phyloP scores from a whole-genome alignment of 2,113 vertebrate genomes.

The Morone chrysops region DNA sequence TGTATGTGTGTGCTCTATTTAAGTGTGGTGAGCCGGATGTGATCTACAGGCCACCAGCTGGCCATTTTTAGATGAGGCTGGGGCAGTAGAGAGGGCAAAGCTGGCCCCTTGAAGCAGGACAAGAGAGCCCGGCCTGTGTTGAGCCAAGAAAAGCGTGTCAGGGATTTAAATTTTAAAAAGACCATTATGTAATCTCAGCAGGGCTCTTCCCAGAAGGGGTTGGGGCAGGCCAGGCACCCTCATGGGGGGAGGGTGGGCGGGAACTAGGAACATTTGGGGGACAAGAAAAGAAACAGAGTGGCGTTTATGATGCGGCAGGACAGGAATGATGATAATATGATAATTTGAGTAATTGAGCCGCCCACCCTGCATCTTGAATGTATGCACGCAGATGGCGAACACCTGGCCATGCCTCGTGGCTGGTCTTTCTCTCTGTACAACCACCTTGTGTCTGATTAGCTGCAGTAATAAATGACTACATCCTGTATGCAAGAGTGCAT shows the following conservation, averaged over 20 bases:
- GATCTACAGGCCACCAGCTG: conserved; percentile 19
- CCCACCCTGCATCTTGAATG: not conserved
- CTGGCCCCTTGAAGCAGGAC: conserved; percentile 50
- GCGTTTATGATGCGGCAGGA: conserved; percentile 8
- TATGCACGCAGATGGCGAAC: conserved; percentile 41
- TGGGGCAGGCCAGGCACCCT: conserved; percentile 17
- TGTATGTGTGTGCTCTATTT: conserved; percentile 17
- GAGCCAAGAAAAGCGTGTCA: conserved; percentile 74
- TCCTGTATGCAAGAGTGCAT: conserved; percentile 45
- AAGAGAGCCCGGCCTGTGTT: conserved; percentile 60
- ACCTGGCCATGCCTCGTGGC: conserved; percentile 55
- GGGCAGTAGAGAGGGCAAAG: conserved; percentile 35
- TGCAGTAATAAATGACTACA: conserved; percentile 31
- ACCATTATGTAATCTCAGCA: conserved; percentile 77
- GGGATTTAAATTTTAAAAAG: conserved; percentile 69
- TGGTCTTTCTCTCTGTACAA: conserved; percentile 1
- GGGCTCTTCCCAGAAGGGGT: conserved; percentile 25
- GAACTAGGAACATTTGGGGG: not conserved
- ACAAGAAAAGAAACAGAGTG: conserved; percentile 4
- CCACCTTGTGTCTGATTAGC: conserved; percentile 39
- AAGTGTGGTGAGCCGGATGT: conserved; percentile 25
- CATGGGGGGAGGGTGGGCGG: not conserved
- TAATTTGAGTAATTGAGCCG: conserved; percentile 9
- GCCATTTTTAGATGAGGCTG: conserved; percentile 46
- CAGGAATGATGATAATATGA: conserved; percentile 6